Percentiles rank a stretch among this genome's conserved stretches.
phyloP scores from a whole-genome alignment of 2,797 vertebrate species.

The Pygocentrus nattereri region DNA sequence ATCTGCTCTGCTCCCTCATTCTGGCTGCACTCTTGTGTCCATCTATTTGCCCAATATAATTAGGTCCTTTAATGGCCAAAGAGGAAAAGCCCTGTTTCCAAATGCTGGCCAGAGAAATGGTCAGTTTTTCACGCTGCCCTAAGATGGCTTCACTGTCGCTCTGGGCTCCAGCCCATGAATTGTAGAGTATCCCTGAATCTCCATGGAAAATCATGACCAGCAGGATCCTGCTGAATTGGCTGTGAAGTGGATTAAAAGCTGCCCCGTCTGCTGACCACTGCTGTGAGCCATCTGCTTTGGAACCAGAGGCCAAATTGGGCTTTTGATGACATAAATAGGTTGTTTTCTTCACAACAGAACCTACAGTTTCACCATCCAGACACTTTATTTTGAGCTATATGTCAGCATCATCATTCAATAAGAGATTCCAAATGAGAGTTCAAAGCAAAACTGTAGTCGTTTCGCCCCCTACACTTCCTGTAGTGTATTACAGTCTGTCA shows the following conservation, averaged over 20 bases:
- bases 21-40: slow-evolving; percentile 7
- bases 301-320: not conserved
- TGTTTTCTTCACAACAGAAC: not conserved
- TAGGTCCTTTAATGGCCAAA: slow-evolving; percentile 13
- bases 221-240: not conserved
- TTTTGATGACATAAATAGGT: not conserved
- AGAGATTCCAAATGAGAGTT: no score
- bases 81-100: not conserved
- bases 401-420: no score
- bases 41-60: not conserved
- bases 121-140: not conserved
- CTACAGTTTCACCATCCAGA: not conserved
- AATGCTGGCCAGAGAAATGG: not conserved
- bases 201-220: not conserved
- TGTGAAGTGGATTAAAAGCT: slow-evolving; percentile 10
- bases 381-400: not conserved
- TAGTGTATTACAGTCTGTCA: no score
- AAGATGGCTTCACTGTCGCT: slow-evolving; percentile 19
- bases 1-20: slow-evolving; percentile 17
- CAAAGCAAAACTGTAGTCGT: no score
- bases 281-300: not conserved
- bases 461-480: no score
- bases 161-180: slow-evolving; percentile 68
- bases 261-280: not conserved
- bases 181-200: slow-evolving; percentile 64